Evolutionary conservation across 2,888 invertebrate genomes (phyloP), one percentile per base, ranked within the genome.

Genomic region (Mechanitis messenoides): DNA sequence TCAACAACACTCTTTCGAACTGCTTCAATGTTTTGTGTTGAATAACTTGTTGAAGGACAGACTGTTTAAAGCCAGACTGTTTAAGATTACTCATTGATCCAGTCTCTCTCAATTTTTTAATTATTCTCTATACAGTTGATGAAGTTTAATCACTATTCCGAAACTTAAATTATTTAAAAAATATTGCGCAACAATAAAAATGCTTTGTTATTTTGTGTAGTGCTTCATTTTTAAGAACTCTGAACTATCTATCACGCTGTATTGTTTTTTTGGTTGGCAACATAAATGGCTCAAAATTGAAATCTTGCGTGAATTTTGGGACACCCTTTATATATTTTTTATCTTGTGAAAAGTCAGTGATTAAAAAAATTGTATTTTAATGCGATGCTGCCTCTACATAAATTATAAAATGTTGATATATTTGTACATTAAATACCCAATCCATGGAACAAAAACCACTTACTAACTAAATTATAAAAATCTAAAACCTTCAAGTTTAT

Each of bases 111-210:
- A 55, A 45, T 55, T 45, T 28, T 42, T 55, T 12, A 6, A 38
- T 42, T 38, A 38, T 20, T 55, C 31, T 55, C 55, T 55, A 42
- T 55, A 55, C 55, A 55, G 45, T 55, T 55, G 31, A 42, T 9
- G 12, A 38, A 42, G 6, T 55, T 55, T 28, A 42, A 42, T 20
- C 55, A 55, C 42, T 55, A 55, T 38, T 38, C 5, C 20, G 28
- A 45, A 55, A 55, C 42, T 42, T 20, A 42, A 38, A 55, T 42
- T 9, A 55, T 45, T 45, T 55, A 42, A 7, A 38, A 38, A 55
- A 55, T 38, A 55, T 38, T 38, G 20, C n/a, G 35, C n/a, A 9
- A 35, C 12, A 42, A 42, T 55, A 42, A 55, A 28, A 55, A 55
- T 55, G 42, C 38, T 20, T 55, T 55, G 28, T 45, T 55, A n/a